These are phyloP conservation scores for Zosterops borbonicus DNA, from an alignment of 2,113 vertebrate genomes.

Conservation along the genomic window DNA sequence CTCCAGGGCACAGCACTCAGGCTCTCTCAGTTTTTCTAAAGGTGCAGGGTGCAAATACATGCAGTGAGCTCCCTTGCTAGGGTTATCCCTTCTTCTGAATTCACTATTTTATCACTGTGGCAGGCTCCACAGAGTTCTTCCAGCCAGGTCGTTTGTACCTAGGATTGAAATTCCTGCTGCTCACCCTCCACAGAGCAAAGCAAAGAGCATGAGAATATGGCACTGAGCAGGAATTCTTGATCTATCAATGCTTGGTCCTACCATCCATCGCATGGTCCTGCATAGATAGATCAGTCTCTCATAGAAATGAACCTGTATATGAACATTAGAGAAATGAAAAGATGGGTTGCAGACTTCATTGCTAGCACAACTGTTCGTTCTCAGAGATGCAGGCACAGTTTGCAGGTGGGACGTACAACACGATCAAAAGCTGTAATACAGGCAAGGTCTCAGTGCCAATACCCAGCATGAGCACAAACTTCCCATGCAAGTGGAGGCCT, in stretches of 20 bases:
- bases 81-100: not conserved
- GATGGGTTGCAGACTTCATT: not conserved
- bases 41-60: not conserved
- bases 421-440: not conserved
- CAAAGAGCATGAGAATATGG: not conserved
- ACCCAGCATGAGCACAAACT: not conserved
- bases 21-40: not conserved
- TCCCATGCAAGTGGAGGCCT: not conserved
- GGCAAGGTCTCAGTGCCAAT: not conserved
- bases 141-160: not conserved
- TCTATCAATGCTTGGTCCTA: not conserved
- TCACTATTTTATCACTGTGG: not conserved
- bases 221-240: not conserved
- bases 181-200: not conserved
- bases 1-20: rapidly evolving
- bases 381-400: not conserved
- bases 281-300: not conserved
- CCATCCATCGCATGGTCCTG: not conserved
- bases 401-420: rapidly evolving
- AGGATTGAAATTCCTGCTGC: not conserved
- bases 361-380: not conserved
- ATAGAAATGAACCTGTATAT: not conserved
- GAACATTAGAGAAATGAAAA: not conserved
- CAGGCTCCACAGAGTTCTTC: not conserved
- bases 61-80: not conserved